A percentile compares a stretch with the other conserved stretches of the same genome.
Conservation (phyloP, 2,113 vertebrate genomes). For the Sebastes fasciatus region DNA sequence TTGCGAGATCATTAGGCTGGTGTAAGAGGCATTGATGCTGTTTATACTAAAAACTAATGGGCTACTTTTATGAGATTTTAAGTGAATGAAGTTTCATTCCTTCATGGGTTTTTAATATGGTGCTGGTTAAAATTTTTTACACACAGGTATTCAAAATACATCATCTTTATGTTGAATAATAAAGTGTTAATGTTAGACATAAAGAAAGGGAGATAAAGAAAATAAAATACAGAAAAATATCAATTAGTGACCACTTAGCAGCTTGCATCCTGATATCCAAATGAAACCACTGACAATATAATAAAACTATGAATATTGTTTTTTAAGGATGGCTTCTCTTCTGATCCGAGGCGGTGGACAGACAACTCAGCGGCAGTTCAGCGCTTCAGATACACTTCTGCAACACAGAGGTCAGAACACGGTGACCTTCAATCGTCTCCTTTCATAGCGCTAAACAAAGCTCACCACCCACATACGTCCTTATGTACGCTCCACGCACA, state of each 20-base stretch:
- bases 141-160: background rate
- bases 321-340: constrained; percentile 33
- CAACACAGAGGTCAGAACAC: constrained; percentile 81
- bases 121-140: background rate
- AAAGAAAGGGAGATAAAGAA: background rate
- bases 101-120: background rate
- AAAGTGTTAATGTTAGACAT: background rate
- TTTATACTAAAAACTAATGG: background rate
- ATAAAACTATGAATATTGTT: background rate
- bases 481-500: background rate
- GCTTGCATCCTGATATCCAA: background rate
- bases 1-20: constrained; percentile 13
- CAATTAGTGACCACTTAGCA: background rate
- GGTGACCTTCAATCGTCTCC: background rate
- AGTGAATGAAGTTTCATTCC: background rate
- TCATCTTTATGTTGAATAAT: background rate
- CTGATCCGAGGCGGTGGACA: constrained; percentile 30
- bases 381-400: constrained; percentile 80
- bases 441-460: background rate
- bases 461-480: constrained; percentile 4
- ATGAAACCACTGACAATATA: background rate
- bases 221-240: background rate
- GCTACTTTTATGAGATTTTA: background rate
- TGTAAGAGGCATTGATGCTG: background rate
- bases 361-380: constrained; percentile 53